Evolutionary conservation across 2,797 vertebrate genomes (phyloP), one percentile per base, ranked within the genome.

Genomic region (Hyperoplus lanceolatus): DNA sequence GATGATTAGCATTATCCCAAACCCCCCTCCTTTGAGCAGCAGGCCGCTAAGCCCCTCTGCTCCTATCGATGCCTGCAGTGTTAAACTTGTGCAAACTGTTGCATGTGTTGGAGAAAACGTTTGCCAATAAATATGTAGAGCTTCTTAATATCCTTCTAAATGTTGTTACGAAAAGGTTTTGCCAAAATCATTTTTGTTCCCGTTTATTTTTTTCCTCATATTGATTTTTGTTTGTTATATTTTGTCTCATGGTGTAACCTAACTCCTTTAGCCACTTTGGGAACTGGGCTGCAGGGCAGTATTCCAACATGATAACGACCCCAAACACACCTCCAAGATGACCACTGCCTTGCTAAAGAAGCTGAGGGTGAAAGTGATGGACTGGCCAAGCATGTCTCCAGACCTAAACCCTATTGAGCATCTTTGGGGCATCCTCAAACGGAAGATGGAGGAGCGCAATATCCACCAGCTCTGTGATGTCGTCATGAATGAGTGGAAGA

Each of bases 241-340:
- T 95, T 95, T 94, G 92, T 96, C 94, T 93, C 90, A 95, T 91
- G 92, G 93, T 96, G 93, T 96, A 96, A 90, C 94, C 95, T 96
- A 96, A 97, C 95, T 93, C 88, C 87, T 93, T 96, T 97, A 96
- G 96, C 93, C 72, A 62, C 93, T 29, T 21, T 29, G 29, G 29
- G 29, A 29, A 29, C 29, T 29, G 29, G 29, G 29, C 29, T 29
- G 29, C 29, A 29, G 29, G 29, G 29, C 29, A 29, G 3, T 29
- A 29, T 29, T 29, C 29, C 29, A 29, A 29, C 29, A 29, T 29
- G 29, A 29, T 29, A 29, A 29, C 29, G 29, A 29, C 29, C 29
- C 29, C 29, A 3, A 29, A 29, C 29, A 29, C 29, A 29, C 29
- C 29, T 29, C 29, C 29, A 29, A 29, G 29, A 29, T 29, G 29